phyloP scores from a whole-genome alignment of 2,797 vertebrate species.

The Chelon auratus region DNA sequence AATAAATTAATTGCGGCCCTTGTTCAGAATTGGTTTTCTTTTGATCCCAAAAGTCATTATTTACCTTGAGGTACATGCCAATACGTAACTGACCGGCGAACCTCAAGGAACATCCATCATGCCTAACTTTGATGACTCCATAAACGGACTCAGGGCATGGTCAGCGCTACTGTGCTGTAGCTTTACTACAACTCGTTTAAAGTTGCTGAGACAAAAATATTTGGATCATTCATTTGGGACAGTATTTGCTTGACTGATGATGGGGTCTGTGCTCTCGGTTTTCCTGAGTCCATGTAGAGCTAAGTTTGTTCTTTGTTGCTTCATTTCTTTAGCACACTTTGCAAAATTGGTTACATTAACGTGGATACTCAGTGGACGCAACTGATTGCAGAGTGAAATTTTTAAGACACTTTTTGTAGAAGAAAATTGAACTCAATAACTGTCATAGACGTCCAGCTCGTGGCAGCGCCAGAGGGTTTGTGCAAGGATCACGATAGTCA shows the following conservation, averaged over 20 bases:
- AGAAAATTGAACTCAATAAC: neutral
- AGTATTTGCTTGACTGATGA: neutral
- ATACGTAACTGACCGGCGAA: constrained; percentile 1
- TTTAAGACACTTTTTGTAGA: no score
- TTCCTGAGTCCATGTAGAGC: neutral
- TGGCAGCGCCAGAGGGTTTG: no score
- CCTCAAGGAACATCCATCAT: constrained; percentile 3
- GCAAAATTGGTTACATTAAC: no score
- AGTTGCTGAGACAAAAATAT: neutral
- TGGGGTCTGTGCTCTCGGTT: neutral
- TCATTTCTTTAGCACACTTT: no score
- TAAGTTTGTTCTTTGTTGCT: no score
- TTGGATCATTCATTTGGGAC: neutral
- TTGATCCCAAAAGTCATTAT: constrained; percentile 9
- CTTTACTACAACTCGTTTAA: neutral
- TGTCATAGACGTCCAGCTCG: neutral
- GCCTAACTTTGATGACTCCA: constrained; percentile 1
- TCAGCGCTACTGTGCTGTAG: neutral
- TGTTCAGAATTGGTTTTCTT: constrained; percentile 23
- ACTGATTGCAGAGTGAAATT: no score
- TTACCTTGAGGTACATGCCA: constrained; percentile 1
- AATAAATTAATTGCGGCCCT: constrained; percentile 3
- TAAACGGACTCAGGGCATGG: neutral
- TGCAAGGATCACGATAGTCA: neutral
- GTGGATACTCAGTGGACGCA: no score